Evolutionary conservation across 2,888 invertebrate species (phyloP).

Genomic region (Aspidapion aeneum): DNA sequence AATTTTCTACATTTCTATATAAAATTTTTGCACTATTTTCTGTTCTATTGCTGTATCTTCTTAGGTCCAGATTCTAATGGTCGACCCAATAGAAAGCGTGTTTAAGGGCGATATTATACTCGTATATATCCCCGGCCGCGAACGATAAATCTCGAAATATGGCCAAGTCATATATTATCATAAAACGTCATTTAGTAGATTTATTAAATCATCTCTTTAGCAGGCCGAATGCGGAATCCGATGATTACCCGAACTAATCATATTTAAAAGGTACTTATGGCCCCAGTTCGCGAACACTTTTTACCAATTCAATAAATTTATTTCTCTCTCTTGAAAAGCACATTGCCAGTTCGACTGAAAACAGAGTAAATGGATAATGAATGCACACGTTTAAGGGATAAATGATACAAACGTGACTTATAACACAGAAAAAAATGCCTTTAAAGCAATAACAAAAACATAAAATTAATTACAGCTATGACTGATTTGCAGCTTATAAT

Average conservation of each 20-base stretch:
- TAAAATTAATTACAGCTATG: too few relatives aligned
- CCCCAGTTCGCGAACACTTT: conserved; percentile 22
- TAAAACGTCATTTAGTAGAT: conserved; percentile 50
- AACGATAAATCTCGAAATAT: conserved; percentile 39
- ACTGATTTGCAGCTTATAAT: too few relatives aligned
- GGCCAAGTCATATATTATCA: conserved; percentile 46
- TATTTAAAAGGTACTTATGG: conserved; percentile 40
- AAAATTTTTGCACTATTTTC: too few relatives aligned
- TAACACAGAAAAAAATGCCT: too few relatives aligned
- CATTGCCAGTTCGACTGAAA: neutral
- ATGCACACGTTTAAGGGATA: too few relatives aligned
- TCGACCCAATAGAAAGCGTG: conserved; percentile 21
- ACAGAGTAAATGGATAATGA: neutral
- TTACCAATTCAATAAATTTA: neutral
- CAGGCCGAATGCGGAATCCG: conserved; percentile 35
- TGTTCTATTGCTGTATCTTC: too few relatives aligned
- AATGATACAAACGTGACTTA: too few relatives aligned
- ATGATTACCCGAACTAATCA: conserved; percentile 46
- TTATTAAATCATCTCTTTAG: conserved; percentile 47
- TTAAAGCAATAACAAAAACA: too few relatives aligned
- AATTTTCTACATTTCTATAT: too few relatives aligned
- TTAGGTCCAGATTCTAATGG: conserved; percentile 11
- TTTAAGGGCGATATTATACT: conserved; percentile 34
- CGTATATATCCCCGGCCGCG: conserved; percentile 22
- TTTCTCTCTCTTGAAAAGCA: neutral